These are phyloP conservation scores for Apostichopus japonicus DNA, from an alignment of 35 echinoderm and acorn worm genomes.

Conservation along the genomic window DNA sequence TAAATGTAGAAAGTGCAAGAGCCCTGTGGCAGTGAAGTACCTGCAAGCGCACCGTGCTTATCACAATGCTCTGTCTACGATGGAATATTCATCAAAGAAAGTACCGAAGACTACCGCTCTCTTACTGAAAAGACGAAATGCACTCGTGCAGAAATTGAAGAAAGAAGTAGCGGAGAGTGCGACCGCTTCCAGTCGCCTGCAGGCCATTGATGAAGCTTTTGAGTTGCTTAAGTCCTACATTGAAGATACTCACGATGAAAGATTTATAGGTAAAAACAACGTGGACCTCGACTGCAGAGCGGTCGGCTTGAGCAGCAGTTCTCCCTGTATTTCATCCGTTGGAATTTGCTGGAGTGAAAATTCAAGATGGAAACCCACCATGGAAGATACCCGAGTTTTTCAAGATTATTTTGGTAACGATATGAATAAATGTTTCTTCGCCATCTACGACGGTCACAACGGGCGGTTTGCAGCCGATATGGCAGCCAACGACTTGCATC, in stretches of 20 bases:
- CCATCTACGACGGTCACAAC: slow-evolving; percentile 96
- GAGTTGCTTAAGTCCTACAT: slow-evolving; percentile 79
- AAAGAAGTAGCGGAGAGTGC: slow-evolving; percentile 32
- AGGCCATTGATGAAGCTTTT: slow-evolving; percentile 85
- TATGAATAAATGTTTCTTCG: slow-evolving; percentile 90
- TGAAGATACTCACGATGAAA: slow-evolving; percentile 78
- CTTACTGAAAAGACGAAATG: slow-evolving; percentile 72
- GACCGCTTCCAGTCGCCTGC: slow-evolving; percentile 47
- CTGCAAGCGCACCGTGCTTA: slow-evolving; percentile 75
- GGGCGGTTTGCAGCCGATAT: slow-evolving; percentile 95
- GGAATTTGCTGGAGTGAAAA: slow-evolving; percentile 86
- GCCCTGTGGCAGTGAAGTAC: slow-evolving; percentile 59
- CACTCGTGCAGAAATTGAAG: slow-evolving; percentile 58
- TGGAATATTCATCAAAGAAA: slow-evolving; percentile 70
- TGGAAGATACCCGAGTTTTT: slow-evolving; percentile 94
- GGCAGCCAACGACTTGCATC: slow-evolving; percentile 91
- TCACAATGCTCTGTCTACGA: slow-evolving; percentile 68
- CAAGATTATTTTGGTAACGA: slow-evolving; percentile 98
- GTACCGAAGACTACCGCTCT: slow-evolving; percentile 54
- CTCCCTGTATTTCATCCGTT: slow-evolving; percentile 70
- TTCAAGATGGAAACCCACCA: slow-evolving; percentile 82
- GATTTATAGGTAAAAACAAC: slow-evolving; percentile 44
- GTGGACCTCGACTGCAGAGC: slow-evolving; percentile 58
- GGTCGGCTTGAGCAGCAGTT: slow-evolving; percentile 78
- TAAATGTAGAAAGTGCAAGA: slow-evolving; percentile 77